Base-by-base conservation (phyloP, 2,797 vertebrate genomes). In the Siniperca undulata region DNA sequence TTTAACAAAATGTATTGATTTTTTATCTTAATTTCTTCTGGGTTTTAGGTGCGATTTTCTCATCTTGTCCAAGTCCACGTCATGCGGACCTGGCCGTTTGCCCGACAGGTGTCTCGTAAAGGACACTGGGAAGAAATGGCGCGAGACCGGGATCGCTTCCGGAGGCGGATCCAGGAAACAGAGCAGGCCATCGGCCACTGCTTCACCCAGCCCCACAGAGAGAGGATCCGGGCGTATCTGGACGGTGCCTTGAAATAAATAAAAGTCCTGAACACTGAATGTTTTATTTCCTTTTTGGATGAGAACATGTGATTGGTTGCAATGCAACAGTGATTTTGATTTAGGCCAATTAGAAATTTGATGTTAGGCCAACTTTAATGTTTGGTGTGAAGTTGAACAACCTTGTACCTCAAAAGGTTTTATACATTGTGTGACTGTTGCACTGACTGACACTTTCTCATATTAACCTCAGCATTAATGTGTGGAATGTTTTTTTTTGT, bases 71-170 rank as follows among this genome's bases (percentile, higher is more conserved):
- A 95, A 59, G 93, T 96, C 65, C 96, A 97, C 20, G 91, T 94
- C 73, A 96, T 96, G 95, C 83, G 82, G 30, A 86, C 93, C 4
- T 97, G 96, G 96, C 84, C 78, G 0, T 96, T 96, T 30, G 96
- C 96, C 7, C 89, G 91, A 2, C 93, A 93, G 70, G 94, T 93
- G 0, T 94, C 93, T n/a, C 95, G 96, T 1, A 95, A 92, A 86
- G 96, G 96, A 52, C 93, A 58, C 14, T 97, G 96, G 96, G 95
- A 96, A 67, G 95, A 96, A 78, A 78, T 95, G 74, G 96, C 87
- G 0, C 91, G 96, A 13, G 96, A 97, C 86, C 87, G 94, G 11
- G 94, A 91, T 46, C 95, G 96, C 27, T 96, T 96, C 91, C 72
- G 48, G 22, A 92, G 95, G 82, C 89, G 96, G 64, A 89, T 96